A percentile compares a stretch with the other conserved stretches of the same genome.
Conservation (phyloP, 1,140 invertebrate genomes). For the Anagrus nilaparvatae region DNA sequence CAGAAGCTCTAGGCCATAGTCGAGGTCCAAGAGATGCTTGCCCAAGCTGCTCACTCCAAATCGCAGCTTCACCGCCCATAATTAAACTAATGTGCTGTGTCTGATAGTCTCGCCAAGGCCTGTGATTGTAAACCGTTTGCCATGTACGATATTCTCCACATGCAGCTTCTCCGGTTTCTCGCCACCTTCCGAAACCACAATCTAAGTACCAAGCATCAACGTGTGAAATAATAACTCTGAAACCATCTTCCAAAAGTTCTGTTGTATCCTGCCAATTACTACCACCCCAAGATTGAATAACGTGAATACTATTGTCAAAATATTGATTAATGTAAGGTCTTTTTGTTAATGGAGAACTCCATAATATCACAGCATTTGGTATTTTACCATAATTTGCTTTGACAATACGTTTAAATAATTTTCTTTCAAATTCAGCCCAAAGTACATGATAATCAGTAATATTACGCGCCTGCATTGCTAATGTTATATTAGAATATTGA, state of each 20-base stretch:
- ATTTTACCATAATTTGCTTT: constrained; percentile 53
- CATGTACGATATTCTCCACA: constrained; percentile 73
- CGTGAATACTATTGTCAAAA: constrained; percentile 45
- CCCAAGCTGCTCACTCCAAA: constrained; percentile 62
- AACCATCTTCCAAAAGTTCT: constrained; percentile 61
- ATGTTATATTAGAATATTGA: constrained; percentile 43
- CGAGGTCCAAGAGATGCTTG: constrained; percentile 50
- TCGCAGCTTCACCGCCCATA: constrained; percentile 56
- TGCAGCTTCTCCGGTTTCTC: constrained; percentile 56
- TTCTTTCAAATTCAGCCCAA: constrained; percentile 66
- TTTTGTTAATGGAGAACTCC: constrained; percentile 71
- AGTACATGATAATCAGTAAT: constrained; percentile 63
- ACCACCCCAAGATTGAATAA: constrained; percentile 65
- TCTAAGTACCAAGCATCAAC: constrained; percentile 80
- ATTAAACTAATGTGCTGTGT: constrained; percentile 37
- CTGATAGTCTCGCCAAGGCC: constrained; percentile 53
- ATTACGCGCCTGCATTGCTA: constrained; percentile 48
- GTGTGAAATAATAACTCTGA: constrained; percentile 68
- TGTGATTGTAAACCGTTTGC: constrained; percentile 74
- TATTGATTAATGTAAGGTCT: constrained; percentile 54
- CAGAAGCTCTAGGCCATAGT: constrained; percentile 60
- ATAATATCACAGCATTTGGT: constrained; percentile 57
- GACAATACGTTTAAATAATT: constrained; percentile 48
- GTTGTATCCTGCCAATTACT: constrained; percentile 66
- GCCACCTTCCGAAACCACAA: constrained; percentile 72